phyloP scores from a whole-genome alignment of 2,888 invertebrate genomes.

The Tridacna crocea region DNA sequence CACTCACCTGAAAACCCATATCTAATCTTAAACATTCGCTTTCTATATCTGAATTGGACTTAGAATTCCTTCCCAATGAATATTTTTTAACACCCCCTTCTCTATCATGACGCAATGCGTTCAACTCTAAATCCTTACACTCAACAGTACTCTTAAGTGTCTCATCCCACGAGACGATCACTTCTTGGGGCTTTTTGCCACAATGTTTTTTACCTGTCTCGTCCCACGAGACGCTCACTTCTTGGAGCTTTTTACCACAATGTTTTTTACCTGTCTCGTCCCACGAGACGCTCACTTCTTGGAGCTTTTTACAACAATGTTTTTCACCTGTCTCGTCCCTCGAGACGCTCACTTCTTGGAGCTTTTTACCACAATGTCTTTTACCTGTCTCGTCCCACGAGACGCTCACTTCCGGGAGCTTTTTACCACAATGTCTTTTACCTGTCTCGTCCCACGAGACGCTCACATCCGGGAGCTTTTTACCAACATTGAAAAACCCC shows the following conservation, averaged over 20 bases:
- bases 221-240: background rate
- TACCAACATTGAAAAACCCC: background rate
- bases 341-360: background rate
- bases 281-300: background rate
- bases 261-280: too few species aligned
- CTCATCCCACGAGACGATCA: background rate
- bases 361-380: background rate
- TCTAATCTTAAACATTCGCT: background rate
- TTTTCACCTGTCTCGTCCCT: too few species aligned
- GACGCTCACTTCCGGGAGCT: constrained; percentile 10
- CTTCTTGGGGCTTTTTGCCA: background rate
- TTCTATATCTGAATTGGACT: too few species aligned
- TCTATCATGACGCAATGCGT: background rate
- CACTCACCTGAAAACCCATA: background rate
- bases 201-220: too few species aligned
- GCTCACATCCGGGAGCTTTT: background rate
- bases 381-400: background rate
- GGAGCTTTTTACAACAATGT: background rate
- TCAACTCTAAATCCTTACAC: background rate
- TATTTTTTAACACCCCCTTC: background rate
- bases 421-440: too few species aligned
- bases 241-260: background rate
- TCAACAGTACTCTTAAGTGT: background rate
- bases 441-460: too few species aligned
- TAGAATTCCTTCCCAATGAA: too few species aligned